These are phyloP conservation scores for Colletes latitarsis DNA, from an alignment of 1,140 invertebrate genomes.

Conservation along the genomic window DNA sequence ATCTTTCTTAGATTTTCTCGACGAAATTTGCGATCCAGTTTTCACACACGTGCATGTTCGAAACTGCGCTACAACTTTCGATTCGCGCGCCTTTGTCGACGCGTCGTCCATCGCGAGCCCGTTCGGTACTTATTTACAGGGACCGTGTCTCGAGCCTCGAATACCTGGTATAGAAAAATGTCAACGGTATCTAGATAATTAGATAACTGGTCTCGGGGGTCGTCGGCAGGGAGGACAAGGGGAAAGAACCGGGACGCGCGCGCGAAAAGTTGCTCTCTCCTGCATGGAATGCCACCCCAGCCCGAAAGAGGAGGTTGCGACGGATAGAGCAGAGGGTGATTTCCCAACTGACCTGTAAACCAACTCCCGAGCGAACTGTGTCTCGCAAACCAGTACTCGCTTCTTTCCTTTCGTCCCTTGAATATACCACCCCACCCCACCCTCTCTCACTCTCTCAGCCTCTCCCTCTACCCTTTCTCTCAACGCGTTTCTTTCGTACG, in stretches of 20 bases:
- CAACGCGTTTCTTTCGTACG: background rate
- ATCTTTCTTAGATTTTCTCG: conserved; percentile 3
- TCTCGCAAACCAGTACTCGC: conserved; percentile 47
- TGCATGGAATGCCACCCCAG: conserved; percentile 34
- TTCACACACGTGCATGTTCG: background rate
- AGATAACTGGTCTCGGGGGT: conserved; percentile 68
- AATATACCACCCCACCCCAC: background rate
- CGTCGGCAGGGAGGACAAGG: background rate
- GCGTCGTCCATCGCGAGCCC: no score
- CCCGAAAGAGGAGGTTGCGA: conserved; percentile 56
- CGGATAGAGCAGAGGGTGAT: conserved; percentile 78
- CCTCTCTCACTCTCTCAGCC: no score
- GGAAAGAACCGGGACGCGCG: background rate
- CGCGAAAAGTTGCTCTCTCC: conserved; percentile 44
- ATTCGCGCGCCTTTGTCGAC: no score
- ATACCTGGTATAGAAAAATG: conserved; percentile 70
- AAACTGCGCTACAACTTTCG: background rate
- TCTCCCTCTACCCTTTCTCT: conserved; percentile 1
- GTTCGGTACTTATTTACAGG: no score
- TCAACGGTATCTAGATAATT: conserved; percentile 76
- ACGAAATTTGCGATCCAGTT: background rate
- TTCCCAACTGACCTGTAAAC: conserved; percentile 82
- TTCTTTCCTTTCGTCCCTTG: conserved; percentile 37
- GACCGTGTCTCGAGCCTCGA: no score
- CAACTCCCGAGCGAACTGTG: conserved; percentile 72